A percentile compares a stretch with the other conserved stretches of the same genome.
Evolutionary conservation across 2,797 vertebrate genomes (phyloP).

Genomic region (Lithobates sylvaticus): DNA sequence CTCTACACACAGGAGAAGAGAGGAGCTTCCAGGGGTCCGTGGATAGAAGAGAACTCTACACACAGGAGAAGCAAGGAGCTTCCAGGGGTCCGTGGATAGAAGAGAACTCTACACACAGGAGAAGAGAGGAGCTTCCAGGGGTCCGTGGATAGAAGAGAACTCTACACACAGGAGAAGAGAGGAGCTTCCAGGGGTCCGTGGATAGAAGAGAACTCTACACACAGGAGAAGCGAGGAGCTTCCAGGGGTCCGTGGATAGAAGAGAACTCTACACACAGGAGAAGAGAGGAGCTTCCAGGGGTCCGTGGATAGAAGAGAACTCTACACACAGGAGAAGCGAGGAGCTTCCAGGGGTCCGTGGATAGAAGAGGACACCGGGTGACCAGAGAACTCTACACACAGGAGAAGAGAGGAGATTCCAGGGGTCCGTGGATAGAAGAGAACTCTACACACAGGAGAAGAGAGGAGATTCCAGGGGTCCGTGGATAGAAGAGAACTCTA

Average conservation of each 20-base stretch:
- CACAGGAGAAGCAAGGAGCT: conserved; percentile 69
- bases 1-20: conserved; percentile 68
- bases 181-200: no score
- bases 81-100: conserved; percentile 63
- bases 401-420: no score
- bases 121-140: conserved; percentile 59
- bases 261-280: conserved; percentile 62
- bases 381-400: neutral
- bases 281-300: conserved; percentile 66
- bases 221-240: neutral
- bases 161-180: neutral
- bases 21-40: conserved; percentile 66
- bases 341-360: no score
- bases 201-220: neutral
- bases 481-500: neutral
- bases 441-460: neutral
- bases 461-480: no score
- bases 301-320: conserved; percentile 54
- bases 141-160: conserved; percentile 53
- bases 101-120: neutral
- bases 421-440: neutral
- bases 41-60: no score
- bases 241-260: neutral
- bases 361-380: neutral
- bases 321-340: neutral